phyloP scores from a whole-genome alignment of 2,113 vertebrate species.

The Chionodraco myersi region DNA sequence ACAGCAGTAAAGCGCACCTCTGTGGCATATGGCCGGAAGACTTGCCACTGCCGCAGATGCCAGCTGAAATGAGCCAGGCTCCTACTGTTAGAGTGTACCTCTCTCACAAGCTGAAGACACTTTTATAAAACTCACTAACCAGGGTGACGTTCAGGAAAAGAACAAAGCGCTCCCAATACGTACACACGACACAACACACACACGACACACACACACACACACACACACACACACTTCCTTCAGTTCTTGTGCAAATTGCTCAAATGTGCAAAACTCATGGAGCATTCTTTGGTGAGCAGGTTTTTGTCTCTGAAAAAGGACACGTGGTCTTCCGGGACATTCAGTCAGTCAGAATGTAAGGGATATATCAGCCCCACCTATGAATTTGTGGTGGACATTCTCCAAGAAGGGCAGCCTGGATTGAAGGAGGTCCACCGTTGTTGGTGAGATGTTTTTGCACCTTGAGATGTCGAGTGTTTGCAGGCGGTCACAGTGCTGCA shows the following conservation, averaged over 20 bases:
- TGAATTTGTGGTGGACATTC: slow-evolving; percentile 80
- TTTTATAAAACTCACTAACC: neutral
- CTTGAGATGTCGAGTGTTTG: slow-evolving; percentile 85
- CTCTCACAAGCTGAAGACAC: neutral
- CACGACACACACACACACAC: too few relatives aligned
- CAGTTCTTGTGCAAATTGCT: slow-evolving; percentile 26
- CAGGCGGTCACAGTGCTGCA: slow-evolving; percentile 82
- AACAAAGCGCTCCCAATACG: too few relatives aligned
- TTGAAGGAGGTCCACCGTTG: slow-evolving; percentile 81
- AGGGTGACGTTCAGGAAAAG: neutral
- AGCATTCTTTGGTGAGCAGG: slow-evolving; percentile 31
- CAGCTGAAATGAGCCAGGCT: too few relatives aligned
- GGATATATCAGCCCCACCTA: slow-evolving; percentile 78
- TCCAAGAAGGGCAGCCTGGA: slow-evolving; percentile 84
- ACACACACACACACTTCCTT: neutral
- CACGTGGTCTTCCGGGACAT: neutral
- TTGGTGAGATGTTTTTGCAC: slow-evolving; percentile 83
- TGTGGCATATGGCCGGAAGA: too few relatives aligned
- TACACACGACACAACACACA: too few relatives aligned
- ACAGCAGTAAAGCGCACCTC: too few relatives aligned
- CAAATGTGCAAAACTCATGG: slow-evolving; percentile 12
- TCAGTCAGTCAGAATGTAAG: slow-evolving; percentile 61
- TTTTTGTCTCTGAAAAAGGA: neutral
- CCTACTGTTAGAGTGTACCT: too few relatives aligned
- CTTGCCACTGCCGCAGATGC: too few relatives aligned